Percentiles rank a stretch among this genome's conserved stretches.
phyloP scores from a whole-genome alignment of 2,888 invertebrate genomes.

The Tenthredo mesomela region DNA sequence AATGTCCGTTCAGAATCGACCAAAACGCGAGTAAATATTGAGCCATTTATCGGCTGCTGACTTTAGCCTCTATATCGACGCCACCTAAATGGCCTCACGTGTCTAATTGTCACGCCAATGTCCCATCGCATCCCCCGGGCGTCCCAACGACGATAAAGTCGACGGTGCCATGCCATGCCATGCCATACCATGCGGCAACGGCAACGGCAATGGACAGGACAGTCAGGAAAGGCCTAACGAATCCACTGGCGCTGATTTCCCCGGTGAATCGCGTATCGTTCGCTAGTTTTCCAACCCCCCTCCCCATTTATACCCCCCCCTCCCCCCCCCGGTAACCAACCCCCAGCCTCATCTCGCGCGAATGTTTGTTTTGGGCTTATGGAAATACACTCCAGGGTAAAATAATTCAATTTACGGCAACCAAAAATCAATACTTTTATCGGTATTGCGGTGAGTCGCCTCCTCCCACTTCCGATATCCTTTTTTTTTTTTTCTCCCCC shows the following conservation, averaged over 20 bases:
- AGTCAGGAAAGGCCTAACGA: constrained; percentile 63
- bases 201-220: neutral
- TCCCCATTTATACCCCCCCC: neutral
- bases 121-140: constrained; percentile 6
- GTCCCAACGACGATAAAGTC: constrained; percentile 25
- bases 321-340: neutral
- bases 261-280: constrained; percentile 65
- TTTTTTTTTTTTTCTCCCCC: neutral
- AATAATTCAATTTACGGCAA: constrained; percentile 64
- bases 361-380: constrained; percentile 71
- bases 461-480: neutral
- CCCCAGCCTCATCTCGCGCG: neutral
- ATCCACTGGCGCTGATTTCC: constrained; percentile 71
- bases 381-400: constrained; percentile 67
- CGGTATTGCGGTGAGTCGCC: constrained; percentile 36
- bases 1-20: neutral
- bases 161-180: too few species aligned
- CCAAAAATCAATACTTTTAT: constrained; percentile 52
- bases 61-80: neutral
- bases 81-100: constrained; percentile 59
- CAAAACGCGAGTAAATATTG: constrained; percentile 29
- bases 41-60: constrained; percentile 17
- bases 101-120: constrained; percentile 63
- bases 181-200: neutral
- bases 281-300: constrained; percentile 33